Evolutionary conservation across 1,140 invertebrate genomes (phyloP).

Genomic region (Homalodisca vitripennis): DNA sequence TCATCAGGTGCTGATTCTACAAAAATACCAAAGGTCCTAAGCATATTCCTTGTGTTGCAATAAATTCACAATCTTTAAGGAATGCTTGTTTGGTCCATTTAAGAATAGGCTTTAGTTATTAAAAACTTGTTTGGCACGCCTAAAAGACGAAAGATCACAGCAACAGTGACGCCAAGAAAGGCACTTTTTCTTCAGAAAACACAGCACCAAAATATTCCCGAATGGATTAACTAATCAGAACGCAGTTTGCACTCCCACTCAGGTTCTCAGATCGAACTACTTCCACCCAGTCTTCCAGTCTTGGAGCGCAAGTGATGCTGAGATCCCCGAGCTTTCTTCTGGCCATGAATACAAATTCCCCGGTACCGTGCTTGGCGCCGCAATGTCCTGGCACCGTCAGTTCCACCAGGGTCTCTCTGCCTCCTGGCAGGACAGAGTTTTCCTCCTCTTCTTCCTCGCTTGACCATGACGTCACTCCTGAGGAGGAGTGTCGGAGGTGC

Average conservation of each 20-base stretch:
- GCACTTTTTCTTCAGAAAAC: too few species aligned
- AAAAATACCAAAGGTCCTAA: too few species aligned
- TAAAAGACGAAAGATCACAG: too few species aligned
- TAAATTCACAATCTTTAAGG: too few species aligned
- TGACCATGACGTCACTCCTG: slow-evolving; percentile 43
- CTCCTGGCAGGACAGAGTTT: neutral
- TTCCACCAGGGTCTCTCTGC: neutral
- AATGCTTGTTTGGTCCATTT: too few species aligned
- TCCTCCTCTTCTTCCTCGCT: slow-evolving; percentile 40
- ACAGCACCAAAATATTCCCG: too few species aligned
- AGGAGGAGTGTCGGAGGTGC: slow-evolving; percentile 56
- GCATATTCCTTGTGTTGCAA: too few species aligned
- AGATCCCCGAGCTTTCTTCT: slow-evolving; percentile 66
- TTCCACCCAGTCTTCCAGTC: slow-evolving; percentile 64
- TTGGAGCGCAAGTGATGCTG: slow-evolving; percentile 69
- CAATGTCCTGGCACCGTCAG: slow-evolving; percentile 62
- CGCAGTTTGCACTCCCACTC: slow-evolving; percentile 63
- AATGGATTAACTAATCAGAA: slow-evolving; percentile 52
- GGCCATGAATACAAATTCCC: slow-evolving; percentile 79
- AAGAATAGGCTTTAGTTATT: too few species aligned
- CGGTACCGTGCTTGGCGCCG: slow-evolving; percentile 65
- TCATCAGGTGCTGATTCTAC: too few species aligned
- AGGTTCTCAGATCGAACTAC: slow-evolving; percentile 57
- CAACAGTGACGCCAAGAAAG: too few species aligned
- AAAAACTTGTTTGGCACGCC: too few species aligned